Evolutionary conservation across 2,113 vertebrate genomes (phyloP), one percentile per base, ranked within the genome.

Genomic region (Pterocles burchelli): DNA sequence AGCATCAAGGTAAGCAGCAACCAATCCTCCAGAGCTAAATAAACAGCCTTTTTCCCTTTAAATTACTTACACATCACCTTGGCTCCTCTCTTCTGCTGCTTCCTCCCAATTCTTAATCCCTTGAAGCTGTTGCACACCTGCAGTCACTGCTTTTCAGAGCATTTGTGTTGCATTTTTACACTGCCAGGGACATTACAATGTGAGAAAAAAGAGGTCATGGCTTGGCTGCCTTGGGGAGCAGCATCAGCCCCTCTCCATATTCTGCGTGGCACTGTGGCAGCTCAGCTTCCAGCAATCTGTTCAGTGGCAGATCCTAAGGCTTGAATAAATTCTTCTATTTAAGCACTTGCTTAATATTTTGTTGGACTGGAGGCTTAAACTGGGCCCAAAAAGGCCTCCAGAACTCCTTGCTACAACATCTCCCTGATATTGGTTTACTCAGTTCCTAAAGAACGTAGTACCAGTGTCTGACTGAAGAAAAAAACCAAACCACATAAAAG

Each of bases 31-130:
- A 83, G 57, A 90, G 73, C 88, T 75, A 29, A 81, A 66, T 38
- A 76, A 91, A 57, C 59, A 84, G 85, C 51, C 49, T 72, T 84
- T 77, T 6, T 10, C 83, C 73, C 65, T 93, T 94, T 84, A 89
- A 93, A 75, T 89, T 90, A 85, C 81, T 93, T 70, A 20, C 10
- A 38, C 79, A 89, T 89, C 88, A 95, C 88, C 83, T 94, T 65
- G 90, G 61, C 70, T 95, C 54, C 70, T 52, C 61, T 52, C 85
- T 93, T 96, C 76, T 87, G 61, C 76, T 57, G 61, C 79, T 93
- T 81, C 79, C 85, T 91, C 90, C 61, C 41, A 45, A 75, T 84
- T 82, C 33, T 74, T 75, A 95, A 93, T 94, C 92, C 95, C 90
- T 92, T 58, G 65, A 81, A 95, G 85, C 68, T 63, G 83, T 41